Conservation (phyloP, 2,888 invertebrate genomes). For the Hypsopygia costalis region DNA sequence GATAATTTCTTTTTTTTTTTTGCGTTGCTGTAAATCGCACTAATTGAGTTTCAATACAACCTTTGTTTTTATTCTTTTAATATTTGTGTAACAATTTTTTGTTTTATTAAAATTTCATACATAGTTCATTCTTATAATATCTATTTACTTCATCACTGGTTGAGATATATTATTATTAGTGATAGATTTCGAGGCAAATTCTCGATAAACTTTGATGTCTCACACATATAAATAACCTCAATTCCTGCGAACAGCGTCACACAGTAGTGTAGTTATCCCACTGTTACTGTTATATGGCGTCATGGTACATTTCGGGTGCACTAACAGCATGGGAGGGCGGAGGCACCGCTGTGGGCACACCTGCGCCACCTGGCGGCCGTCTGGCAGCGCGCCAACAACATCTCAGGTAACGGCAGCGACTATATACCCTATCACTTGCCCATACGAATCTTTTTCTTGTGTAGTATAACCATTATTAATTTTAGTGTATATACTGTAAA, state of each 20-base stretch:
- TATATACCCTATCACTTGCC: background rate
- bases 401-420: conserved; percentile 37
- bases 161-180: too few relatives aligned
- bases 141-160: too few relatives aligned
- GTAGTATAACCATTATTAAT: conserved; percentile 1
- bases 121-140: too few relatives aligned
- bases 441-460: background rate
- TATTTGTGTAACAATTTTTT: too few relatives aligned
- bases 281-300: conserved; percentile 27
- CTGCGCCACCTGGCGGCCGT: conserved; percentile 62
- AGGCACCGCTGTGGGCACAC: conserved; percentile 70
- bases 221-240: conserved; percentile 20
- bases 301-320: conserved; percentile 59
- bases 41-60: conserved; percentile 31
- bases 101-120: too few relatives aligned
- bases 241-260: conserved; percentile 22
- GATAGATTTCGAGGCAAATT: too few relatives aligned
- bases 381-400: conserved; percentile 42
- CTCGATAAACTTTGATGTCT: too few relatives aligned
- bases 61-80: background rate
- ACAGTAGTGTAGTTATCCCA: conserved; percentile 6
- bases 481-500: background rate
- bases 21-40: conserved; percentile 25
- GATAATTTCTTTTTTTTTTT: background rate
- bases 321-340: conserved; percentile 83